A percentile compares a stretch with the other conserved stretches of the same genome.
Evolutionary conservation across 2,113 vertebrate genomes (phyloP).

Genomic region (Mesembrinibis cayennensis): DNA sequence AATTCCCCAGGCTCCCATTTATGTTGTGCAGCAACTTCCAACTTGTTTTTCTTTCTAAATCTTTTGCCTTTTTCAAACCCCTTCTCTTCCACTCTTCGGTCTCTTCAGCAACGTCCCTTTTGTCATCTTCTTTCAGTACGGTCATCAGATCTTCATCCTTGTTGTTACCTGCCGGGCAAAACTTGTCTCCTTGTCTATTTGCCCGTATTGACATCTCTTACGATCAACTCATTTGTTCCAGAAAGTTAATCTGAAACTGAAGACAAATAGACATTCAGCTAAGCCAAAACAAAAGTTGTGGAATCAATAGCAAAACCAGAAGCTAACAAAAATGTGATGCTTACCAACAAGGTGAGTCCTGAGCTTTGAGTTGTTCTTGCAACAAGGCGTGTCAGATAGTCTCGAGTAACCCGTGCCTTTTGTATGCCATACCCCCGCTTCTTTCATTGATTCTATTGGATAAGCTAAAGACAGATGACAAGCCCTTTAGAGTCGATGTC

Average conservation of each 20-base stretch:
- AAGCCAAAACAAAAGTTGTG: background rate
- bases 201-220: background rate
- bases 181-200: background rate
- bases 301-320: background rate
- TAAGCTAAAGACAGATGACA: background rate
- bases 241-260: background rate
- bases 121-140: background rate
- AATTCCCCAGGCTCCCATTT: background rate
- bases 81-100: background rate
- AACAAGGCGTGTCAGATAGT: background rate
- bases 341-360: background rate
- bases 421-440: rapidly evolving
- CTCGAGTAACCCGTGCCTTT: background rate
- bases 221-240: background rate
- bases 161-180: background rate
- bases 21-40: background rate
- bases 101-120: background rate
- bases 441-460: rapidly evolving
- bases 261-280: background rate
- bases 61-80: background rate
- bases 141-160: background rate
- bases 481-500: background rate
- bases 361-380: background rate
- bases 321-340: background rate
- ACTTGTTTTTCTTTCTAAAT: background rate